A percentile compares a stretch with the other conserved stretches of the same genome.
Conservation (phyloP, 2,888 invertebrate genomes). For the Agriopis aurantiaria region DNA sequence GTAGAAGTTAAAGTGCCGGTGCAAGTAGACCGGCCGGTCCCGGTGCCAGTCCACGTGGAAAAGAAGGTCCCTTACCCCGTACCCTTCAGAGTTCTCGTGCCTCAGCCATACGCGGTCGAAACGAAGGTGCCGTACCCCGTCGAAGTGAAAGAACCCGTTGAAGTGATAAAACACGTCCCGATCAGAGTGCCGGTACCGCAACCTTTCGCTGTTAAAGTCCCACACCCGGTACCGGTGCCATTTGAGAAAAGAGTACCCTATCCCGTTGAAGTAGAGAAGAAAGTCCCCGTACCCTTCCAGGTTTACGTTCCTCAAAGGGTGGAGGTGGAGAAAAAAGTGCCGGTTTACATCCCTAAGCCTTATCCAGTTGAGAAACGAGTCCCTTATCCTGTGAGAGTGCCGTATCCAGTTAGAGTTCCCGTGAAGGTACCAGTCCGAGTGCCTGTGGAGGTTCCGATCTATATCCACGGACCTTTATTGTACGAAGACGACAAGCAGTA, state of each 20-base stretch:
- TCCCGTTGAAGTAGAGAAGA: constrained; percentile 77
- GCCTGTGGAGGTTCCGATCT: constrained; percentile 70
- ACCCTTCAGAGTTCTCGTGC: constrained; percentile 76
- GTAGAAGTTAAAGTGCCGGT: constrained; percentile 72
- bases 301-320: constrained; percentile 52
- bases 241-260: constrained; percentile 77
- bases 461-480: constrained; percentile 63
- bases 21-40: constrained; percentile 74
- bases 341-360: constrained; percentile 51
- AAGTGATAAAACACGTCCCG: constrained; percentile 77
- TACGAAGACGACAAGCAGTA: constrained; percentile 41
- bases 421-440: constrained; percentile 70
- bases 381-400: constrained; percentile 65
- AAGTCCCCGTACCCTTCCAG: constrained; percentile 61
- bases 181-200: constrained; percentile 75
- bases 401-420: constrained; percentile 79
- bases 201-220: constrained; percentile 79
- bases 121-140: constrained; percentile 78
- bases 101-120: constrained; percentile 86
- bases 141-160: constrained; percentile 78
- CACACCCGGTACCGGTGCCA: constrained; percentile 33
- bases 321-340: constrained; percentile 63
- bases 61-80: constrained; percentile 76
- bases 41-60: constrained; percentile 75
- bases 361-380: constrained; percentile 73